phyloP scores from a whole-genome alignment of 2,113 vertebrate genomes.

The Eurypyga helias region DNA sequence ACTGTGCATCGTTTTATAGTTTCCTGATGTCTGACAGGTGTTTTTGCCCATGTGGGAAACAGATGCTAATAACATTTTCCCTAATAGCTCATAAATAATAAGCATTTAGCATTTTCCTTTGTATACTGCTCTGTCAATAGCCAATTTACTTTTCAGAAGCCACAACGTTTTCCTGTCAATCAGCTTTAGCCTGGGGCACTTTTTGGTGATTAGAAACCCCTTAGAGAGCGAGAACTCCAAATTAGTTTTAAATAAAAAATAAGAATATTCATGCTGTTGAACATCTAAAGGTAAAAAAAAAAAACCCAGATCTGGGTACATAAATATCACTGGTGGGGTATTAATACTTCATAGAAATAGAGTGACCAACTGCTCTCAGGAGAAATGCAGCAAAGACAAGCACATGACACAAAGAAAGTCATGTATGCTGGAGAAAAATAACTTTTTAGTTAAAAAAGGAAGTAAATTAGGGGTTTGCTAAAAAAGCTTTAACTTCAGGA shows the following conservation, averaged over 20 bases:
- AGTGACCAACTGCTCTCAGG: slow-evolving; percentile 46
- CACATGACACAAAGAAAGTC: slow-evolving; percentile 41
- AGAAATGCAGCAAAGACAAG: slow-evolving; percentile 37
- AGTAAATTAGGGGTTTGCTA: not conserved
- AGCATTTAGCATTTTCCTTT: slow-evolving; percentile 79
- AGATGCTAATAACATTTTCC: slow-evolving; percentile 78
- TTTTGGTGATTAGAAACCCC: slow-evolving; percentile 98
- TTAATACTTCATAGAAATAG: slow-evolving; percentile 74
- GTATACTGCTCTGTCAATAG: slow-evolving; percentile 78
- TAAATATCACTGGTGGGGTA: slow-evolving; percentile 85
- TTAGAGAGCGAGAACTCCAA: slow-evolving; percentile 94
- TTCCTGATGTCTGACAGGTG: slow-evolving; percentile 83
- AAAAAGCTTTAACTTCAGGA: not conserved
- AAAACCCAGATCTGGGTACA: slow-evolving; percentile 82
- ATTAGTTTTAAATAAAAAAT: slow-evolving; percentile 99
- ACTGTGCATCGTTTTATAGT: slow-evolving; percentile 49
- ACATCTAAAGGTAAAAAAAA: slow-evolving; percentile 95
- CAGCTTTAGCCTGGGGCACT: slow-evolving; percentile 91
- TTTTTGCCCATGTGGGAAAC: slow-evolving; percentile 82
- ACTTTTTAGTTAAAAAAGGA: not conserved
- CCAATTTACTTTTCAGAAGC: slow-evolving; percentile 83
- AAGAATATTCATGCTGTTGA: slow-evolving; percentile 96
- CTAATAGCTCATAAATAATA: slow-evolving; percentile 83
- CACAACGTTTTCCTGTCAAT: slow-evolving; percentile 94
- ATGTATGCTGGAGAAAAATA: not conserved